Evolutionary conservation across 1,140 invertebrate species (phyloP), one percentile per base, ranked within the genome.

Genomic region (Drosophila tristis): DNA sequence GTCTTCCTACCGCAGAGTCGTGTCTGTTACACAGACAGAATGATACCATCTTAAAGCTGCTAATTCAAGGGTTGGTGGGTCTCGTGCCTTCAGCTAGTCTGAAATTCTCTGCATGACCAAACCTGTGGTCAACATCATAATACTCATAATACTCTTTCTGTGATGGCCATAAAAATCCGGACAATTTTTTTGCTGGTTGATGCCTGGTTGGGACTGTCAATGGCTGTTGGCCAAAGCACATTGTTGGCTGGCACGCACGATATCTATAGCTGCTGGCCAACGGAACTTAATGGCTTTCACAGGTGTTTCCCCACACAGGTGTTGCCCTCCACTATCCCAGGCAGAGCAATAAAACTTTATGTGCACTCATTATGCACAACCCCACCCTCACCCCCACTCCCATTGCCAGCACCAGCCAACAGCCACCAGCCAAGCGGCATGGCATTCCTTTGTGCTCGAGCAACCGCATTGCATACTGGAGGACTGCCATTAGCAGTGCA

Each of bases 291-390:
- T 35, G 9, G 25, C 42, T 45, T 23, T 35, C 16, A 26, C 11
- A 20, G 4, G 2, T 6, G 8, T 39, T 5, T 35, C 15, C 6
- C 20, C 20, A 20, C 20, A 20, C 20, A 20, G 20, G 20, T 20
- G 20, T 20, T 20, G 20, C 20, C 20, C 2, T 20, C 20, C 39
- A 31, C 43, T 31, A 20, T 25, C 11, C 39, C 47, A 20, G 53
- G 51, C 49, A 43, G 39, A 48, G 72, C 62, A 67, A 77, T 81
- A 77, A 81, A 81, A 81, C 50, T 64, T 80, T 67, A 81, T 80
- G 72, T 62, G 71, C 78, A 70, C 58, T 58, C 61, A 74, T 74
- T 74, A 74, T 64, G 59, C 54, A 35, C 60, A 43, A n/a, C 42
- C 43, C 11, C 35, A 13, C 35, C 4, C 9, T 9, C 8, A 9